These are phyloP conservation scores for Theonella swinhoei DNA, from an alignment of 37 sponge, comb jelly and placozoan genomes.

Conservation along the genomic window DNA sequence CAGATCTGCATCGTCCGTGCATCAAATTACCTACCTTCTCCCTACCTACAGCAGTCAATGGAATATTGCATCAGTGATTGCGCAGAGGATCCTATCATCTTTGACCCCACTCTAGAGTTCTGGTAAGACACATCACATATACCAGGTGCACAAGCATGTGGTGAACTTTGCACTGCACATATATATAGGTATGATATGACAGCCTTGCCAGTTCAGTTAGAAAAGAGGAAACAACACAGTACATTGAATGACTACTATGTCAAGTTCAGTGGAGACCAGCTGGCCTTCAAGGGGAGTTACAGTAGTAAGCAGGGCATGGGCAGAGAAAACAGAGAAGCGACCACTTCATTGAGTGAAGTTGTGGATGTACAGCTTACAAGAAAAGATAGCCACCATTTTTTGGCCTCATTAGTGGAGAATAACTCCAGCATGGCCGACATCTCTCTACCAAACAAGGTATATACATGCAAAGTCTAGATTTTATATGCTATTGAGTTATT, in stretches of 20 bases:
- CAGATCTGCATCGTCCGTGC: constrained; percentile 35
- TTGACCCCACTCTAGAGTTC: constrained; percentile 44
- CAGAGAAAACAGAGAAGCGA: not conserved
- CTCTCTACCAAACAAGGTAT: no score
- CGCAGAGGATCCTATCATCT: constrained; percentile 25
- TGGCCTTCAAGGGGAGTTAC: not conserved
- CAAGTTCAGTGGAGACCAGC: not conserved
- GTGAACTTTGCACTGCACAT: not conserved
- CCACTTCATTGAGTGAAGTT: not conserved
- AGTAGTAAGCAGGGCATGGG: not conserved
- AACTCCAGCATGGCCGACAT: no score
- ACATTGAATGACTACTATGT: not conserved
- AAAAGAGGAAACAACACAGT: constrained; percentile 2
- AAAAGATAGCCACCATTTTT: not conserved
- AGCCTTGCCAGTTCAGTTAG: constrained; percentile 11
- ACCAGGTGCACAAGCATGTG: not conserved
- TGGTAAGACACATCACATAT: constrained; percentile 37
- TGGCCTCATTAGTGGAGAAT: not conserved
- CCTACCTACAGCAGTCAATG: not conserved
- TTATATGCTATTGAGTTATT: no score
- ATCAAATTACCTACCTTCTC: constrained; percentile 19
- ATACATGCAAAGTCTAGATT: no score
- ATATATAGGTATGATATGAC: constrained; percentile 59
- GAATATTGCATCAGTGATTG: not conserved
- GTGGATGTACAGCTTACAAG: not conserved